Evolutionary conservation across 2,113 vertebrate species (phyloP), one percentile per base, ranked within the genome.

Genomic region (Anoura caudifer): DNA sequence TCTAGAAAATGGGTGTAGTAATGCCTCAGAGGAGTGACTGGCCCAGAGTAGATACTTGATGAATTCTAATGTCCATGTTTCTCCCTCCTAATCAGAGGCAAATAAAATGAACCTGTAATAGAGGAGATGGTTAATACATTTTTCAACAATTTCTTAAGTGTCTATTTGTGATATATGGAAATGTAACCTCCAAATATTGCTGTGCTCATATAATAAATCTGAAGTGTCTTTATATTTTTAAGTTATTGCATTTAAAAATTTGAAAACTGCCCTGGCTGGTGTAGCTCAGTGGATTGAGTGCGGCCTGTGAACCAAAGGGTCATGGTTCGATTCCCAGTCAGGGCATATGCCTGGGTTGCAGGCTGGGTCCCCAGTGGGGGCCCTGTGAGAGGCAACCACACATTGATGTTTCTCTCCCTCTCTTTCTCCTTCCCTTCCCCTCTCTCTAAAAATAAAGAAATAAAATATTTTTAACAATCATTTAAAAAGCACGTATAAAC

Each of bases 61-160:
- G 26, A 52, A 83, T 87, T 92, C 92, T 87, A 63, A 11, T 83
- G 90, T 83, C 56, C 28, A 7, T 86, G 82, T 93, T 94, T 92
- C 15, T 47, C 47, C 41, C 20, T 85, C 19, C 92, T 12, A 67
- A 26, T 67, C 61, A 83, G 73, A 73, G 36, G 43, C n/a, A 47
- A n/a, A 79, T 83, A 89, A 95, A 95, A 83, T 61, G 43, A 85
- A 38, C 19, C 33, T 82, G 19, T 86, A 45, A 43, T 77, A 72
- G 56, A 95, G 36, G 31, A 86, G 13, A 69, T 87, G 54, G 47
- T 90, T 90, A 91, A 24, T 63, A 76, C 14, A 24, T 33, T 91
- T 91, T 45, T 33, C 63, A 69, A 33, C 17, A 87, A 1, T 26
- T 65, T 91, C 86, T 38, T 9, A 41, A n/a, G 20, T 94, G 45